These are phyloP conservation scores for Macrosoma leucophasiata DNA, from an alignment of 2,888 invertebrate species.

Conservation along the genomic window DNA sequence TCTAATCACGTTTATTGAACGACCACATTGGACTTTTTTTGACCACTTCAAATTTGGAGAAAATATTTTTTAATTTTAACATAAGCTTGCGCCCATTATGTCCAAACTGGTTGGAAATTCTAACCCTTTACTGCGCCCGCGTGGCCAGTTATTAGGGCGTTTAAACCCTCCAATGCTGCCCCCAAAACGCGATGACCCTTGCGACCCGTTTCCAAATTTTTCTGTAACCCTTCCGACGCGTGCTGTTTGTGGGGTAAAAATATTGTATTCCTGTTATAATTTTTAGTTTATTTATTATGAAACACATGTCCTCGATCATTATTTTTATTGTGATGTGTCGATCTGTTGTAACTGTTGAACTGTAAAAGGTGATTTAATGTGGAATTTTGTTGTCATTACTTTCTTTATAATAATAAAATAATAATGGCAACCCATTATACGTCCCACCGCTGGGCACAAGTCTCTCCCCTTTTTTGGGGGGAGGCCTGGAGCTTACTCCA, in stretches of 20 bases:
- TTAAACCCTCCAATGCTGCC: conserved; percentile 55
- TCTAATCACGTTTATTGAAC: too few species aligned
- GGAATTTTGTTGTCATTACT: too few species aligned
- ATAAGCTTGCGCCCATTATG: conserved; percentile 1
- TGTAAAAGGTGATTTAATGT: background rate
- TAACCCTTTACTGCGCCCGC: conserved; percentile 29
- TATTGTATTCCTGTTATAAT: conserved; percentile 52
- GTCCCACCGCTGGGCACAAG: too few species aligned
- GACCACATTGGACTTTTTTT: too few species aligned
- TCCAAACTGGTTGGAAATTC: conserved; percentile 22
- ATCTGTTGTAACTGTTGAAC: conserved; percentile 45
- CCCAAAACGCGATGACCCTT: conserved; percentile 50
- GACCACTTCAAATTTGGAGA: too few species aligned
- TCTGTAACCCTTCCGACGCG: conserved; percentile 56
- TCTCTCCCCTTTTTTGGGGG: too few species aligned
- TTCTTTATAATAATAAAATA: background rate
- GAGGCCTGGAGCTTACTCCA: too few species aligned
- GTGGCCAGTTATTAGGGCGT: conserved; percentile 60
- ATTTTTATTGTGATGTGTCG: conserved; percentile 44
- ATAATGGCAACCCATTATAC: too few species aligned
- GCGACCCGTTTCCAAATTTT: conserved; percentile 56
- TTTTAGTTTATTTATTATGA: conserved; percentile 50
- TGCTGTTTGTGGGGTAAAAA: conserved; percentile 52
- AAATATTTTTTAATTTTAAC: too few species aligned
- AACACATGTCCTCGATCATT: conserved; percentile 48